These are phyloP conservation scores for Ophiothrix spiculata DNA, from an alignment of 35 echinoderm and acorn worm species.

Conservation along the genomic window DNA sequence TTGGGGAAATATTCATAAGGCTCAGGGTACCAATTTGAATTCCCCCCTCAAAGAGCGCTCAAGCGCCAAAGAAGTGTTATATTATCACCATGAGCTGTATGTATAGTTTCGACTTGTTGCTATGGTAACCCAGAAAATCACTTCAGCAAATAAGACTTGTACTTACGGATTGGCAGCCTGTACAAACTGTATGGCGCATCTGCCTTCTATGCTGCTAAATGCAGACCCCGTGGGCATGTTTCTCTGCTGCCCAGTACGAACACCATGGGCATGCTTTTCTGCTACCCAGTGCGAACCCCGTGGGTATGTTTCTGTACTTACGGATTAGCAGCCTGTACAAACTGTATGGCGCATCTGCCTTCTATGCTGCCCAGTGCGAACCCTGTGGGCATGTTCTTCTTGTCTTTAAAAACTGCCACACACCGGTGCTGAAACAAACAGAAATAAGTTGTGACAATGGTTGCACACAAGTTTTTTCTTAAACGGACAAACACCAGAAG, in stretches of 20 bases:
- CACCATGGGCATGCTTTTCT: conserved; percentile 60
- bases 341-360: conserved; percentile 92
- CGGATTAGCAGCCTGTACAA: conserved; percentile 92
- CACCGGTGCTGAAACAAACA: conserved; percentile 80
- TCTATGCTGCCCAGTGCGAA: conserved; percentile 97
- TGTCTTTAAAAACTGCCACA: conserved; percentile 96
- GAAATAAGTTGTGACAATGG: no score
- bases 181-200: conserved; percentile 97
- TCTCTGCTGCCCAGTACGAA: no score
- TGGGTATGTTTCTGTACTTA: conserved; percentile 82
- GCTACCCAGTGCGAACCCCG: conserved; percentile 91
- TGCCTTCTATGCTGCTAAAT: conserved; percentile 85
- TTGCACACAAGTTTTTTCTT: no score
- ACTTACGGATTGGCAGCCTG: conserved; percentile 95
- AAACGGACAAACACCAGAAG: no score
- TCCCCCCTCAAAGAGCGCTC: no score
- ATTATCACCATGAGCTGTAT: no score
- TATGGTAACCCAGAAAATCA: no score
- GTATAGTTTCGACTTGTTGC: no score
- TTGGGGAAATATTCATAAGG: no score
- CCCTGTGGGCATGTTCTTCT: conserved; percentile 89
- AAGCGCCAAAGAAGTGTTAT: no score
- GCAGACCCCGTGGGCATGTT: conserved; percentile 92
- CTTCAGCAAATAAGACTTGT: no score
- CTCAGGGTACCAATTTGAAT: no score